Base-by-base conservation (phyloP, 2,797 vertebrate species). In the Remorina albescens region DNA sequence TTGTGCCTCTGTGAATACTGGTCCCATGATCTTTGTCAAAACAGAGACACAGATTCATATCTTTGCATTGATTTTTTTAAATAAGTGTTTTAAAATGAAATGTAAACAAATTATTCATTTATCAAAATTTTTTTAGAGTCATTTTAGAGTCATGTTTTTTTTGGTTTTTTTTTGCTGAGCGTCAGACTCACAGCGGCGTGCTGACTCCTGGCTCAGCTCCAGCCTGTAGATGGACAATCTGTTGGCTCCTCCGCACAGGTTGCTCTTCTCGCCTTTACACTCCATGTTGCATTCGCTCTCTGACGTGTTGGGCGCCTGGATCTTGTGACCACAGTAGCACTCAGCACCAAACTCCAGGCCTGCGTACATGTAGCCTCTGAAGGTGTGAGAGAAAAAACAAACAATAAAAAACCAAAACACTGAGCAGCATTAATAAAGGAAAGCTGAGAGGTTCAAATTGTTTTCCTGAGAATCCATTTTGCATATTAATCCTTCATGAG, bases 261-360 rank as follows among this genome's bases (percentile, higher is more conserved):
- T 96, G 91, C 85, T 95, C 74, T 92, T 92, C 85, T 99, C 97
- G 0, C 98, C 98, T 78, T 98, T 99, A 82, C 98, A 99, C 18
- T 94, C 95, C 97, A 99, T 99, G 88, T 95, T 96, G 86, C 98
- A 99, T 78, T 99, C 95, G 0, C 91, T 86, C 44, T 98, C 96
- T 0, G 96, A 97, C 78, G 91, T 91, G 0, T 98, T 98, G 0
- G 88, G 23, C 0, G 96, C 96, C 93, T 99, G 97, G 89, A 99
- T 95, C 92, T 96, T 98, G 94, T 99, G 98, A 34, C 98, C 97
- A 0, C 98, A 99, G 95, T 97, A 99, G 85, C 98, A 99, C 88
- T 99, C 98, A 0, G 97, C 97, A 0, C 98, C 98, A 0, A 99
- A 99, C 89, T 99, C 98, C 93, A 99, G 93, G 57, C 98, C 98